These are phyloP conservation scores for Bolborhynchus lineola DNA, from an alignment of 2,113 vertebrate species.

Conservation along the genomic window DNA sequence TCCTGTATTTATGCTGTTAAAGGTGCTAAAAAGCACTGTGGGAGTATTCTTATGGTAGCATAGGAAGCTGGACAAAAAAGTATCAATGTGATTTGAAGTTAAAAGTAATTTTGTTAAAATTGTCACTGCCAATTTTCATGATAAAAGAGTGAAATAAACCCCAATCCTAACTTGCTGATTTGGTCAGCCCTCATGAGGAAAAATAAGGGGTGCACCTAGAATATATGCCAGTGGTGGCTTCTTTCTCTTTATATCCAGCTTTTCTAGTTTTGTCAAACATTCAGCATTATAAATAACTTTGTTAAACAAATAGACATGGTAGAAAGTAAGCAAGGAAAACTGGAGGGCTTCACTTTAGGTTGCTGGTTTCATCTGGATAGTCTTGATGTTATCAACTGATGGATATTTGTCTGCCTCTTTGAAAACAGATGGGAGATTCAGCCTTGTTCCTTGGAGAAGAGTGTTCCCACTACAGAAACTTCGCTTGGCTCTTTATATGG, in stretches of 20 bases:
- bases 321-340: not conserved
- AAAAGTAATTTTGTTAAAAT: not conserved
- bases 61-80: not conserved
- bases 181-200: not conserved
- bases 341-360: not conserved
- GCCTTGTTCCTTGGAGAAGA: not conserved
- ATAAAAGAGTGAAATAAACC: not conserved
- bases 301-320: not conserved
- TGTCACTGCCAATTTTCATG: not conserved
- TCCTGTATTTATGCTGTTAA: not conserved
- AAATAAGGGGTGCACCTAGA: not conserved
- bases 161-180: not conserved
- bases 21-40: not conserved
- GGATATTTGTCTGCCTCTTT: not conserved
- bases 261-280: not conserved
- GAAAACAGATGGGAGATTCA: not conserved
- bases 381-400: not conserved
- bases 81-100: not conserved
- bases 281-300: not conserved
- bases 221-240: not conserved
- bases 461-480: not conserved
- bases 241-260: not conserved
- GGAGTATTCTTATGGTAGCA: not conserved
- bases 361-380: not conserved
- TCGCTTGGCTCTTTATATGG: not conserved